Conservation (phyloP, 2,888 invertebrate species). For the Drosophila nr. medialis region DNA sequence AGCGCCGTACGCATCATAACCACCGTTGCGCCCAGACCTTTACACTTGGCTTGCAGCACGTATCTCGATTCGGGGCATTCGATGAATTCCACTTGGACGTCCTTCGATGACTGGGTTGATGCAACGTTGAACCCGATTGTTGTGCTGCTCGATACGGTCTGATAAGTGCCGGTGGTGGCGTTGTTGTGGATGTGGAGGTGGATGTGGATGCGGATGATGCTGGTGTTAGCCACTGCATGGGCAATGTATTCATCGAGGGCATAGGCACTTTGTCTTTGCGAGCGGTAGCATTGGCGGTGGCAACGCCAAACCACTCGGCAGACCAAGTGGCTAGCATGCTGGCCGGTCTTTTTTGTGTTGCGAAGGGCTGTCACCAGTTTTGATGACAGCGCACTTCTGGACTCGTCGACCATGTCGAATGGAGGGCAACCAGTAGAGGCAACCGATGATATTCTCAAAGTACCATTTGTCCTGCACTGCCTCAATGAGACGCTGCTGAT, state of each 20-base stretch:
- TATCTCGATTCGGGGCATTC: conserved; percentile 37
- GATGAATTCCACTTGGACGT: conserved; percentile 57
- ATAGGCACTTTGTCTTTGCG: background rate
- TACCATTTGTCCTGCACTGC: conserved; percentile 81
- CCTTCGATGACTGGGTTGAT: conserved; percentile 4
- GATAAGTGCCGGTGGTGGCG: background rate
- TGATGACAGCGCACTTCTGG: background rate
- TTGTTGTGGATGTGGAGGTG: background rate
- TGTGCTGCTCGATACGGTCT: background rate
- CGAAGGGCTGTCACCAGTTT: no score
- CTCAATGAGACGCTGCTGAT: conserved; percentile 55
- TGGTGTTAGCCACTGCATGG: background rate
- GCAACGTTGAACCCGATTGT: background rate
- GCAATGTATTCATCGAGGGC: background rate
- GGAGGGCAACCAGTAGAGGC: conserved; percentile 46
- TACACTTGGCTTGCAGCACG: conserved; percentile 38
- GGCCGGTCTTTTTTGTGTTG: no score
- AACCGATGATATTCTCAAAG: conserved; percentile 73
- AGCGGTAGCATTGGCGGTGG: no score
- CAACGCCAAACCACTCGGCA: background rate
- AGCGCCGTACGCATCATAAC: conserved; percentile 46
- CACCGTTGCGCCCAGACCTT: background rate
- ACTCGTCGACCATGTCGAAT: background rate
- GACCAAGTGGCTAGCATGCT: background rate
- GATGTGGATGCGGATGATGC: background rate